Evolutionary conservation across 2,888 invertebrate species (phyloP).

Genomic region (Oscheius sp.): DNA sequence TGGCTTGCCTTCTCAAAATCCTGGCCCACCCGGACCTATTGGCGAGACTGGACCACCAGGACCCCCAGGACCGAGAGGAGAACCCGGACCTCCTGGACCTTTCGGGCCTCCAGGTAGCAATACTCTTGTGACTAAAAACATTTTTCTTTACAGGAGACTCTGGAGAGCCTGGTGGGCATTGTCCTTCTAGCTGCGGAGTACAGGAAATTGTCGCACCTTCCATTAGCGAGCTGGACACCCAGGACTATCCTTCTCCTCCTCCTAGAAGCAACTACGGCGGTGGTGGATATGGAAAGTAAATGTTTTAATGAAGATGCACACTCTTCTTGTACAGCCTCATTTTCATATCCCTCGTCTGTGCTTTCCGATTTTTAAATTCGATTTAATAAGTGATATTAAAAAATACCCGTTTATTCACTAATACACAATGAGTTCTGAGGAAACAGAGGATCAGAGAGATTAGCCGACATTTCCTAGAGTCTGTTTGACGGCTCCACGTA

Average conservation of each 20-base stretch:
- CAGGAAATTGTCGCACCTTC: slow-evolving; percentile 72
- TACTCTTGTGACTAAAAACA: not conserved
- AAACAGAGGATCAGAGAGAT: not conserved
- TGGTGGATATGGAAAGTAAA: slow-evolving; percentile 53
- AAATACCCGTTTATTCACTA: too few species aligned
- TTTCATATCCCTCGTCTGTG: too few species aligned
- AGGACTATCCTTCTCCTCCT: slow-evolving; percentile 43
- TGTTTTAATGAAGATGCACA: slow-evolving; percentile 1
- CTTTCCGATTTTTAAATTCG: too few species aligned
- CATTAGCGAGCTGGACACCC: slow-evolving; percentile 62
- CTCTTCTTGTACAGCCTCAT: too few species aligned
- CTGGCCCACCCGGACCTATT: slow-evolving; percentile 70
- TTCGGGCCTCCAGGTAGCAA: slow-evolving; percentile 65
- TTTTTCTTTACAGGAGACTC: slow-evolving; percentile 52
- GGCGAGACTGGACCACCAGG: slow-evolving; percentile 68
- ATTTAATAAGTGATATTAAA: too few species aligned
- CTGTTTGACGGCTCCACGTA: slow-evolving; percentile 70
- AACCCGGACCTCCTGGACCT: slow-evolving; percentile 67
- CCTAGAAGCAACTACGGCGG: slow-evolving; percentile 44
- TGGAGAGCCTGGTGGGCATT: slow-evolving; percentile 72
- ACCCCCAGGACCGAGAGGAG: slow-evolving; percentile 71
- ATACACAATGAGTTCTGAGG: too few species aligned
- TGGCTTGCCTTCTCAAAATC: slow-evolving; percentile 69
- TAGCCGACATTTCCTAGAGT: slow-evolving; percentile 62
- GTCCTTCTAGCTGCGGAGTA: slow-evolving; percentile 71